Evolutionary conservation across 2,797 vertebrate species (phyloP).

Genomic region (Pangasius macronema): DNA sequence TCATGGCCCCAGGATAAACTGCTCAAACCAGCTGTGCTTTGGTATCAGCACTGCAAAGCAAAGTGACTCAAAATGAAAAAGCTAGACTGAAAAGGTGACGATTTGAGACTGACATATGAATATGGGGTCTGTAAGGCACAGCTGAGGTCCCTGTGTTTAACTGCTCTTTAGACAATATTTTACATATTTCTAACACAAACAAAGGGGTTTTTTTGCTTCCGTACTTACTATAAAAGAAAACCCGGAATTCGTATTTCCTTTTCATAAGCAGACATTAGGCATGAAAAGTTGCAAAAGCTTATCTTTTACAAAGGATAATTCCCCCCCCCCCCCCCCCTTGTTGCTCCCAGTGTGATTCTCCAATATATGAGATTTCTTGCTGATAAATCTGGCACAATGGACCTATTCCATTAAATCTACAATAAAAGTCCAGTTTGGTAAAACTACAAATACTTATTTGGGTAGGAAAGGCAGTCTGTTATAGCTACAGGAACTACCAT

Average conservation of each 20-base stretch:
- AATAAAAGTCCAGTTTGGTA: neutral
- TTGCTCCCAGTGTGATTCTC: neutral
- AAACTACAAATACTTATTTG: too few relatives aligned
- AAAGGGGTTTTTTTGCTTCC: neutral
- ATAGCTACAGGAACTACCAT: too few relatives aligned
- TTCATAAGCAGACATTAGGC: neutral
- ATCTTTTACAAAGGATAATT: neutral
- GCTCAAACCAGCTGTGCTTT: conserved; percentile 45
- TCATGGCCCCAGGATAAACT: conserved; percentile 43
- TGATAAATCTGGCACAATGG: too few relatives aligned
- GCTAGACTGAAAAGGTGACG: neutral
- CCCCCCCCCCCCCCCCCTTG: neutral
- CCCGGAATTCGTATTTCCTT: neutral
- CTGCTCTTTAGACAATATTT: neutral
- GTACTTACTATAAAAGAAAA: neutral
- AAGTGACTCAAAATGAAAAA: neutral
- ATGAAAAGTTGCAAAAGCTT: neutral
- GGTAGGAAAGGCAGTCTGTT: too few relatives aligned
- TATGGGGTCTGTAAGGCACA: neutral
- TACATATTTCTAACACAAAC: neutral
- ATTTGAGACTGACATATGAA: neutral
- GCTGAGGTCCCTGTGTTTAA: neutral
- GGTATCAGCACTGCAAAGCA: conserved; percentile 30
- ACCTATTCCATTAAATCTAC: too few relatives aligned
- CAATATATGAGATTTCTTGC: too few relatives aligned